Conservation (phyloP, 2,113 vertebrate genomes). For the Tonatia bakeri region DNA sequence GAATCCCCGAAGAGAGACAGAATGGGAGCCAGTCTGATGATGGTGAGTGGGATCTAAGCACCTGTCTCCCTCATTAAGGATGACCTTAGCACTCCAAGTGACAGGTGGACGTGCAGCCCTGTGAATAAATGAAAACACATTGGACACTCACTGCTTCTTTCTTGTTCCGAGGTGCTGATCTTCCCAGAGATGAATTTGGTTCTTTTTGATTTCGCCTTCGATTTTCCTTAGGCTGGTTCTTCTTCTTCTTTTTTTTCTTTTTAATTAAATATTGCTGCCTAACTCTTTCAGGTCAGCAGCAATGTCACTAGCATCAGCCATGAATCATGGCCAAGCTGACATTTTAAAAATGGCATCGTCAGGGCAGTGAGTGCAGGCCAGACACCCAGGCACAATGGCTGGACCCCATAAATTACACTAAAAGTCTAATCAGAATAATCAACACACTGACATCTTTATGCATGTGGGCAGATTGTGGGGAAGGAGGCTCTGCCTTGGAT, state of each 20-base stretch:
- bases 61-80: neutral
- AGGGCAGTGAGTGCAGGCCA: constrained; percentile 60
- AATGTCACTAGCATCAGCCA: constrained; percentile 57
- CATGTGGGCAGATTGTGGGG: neutral
- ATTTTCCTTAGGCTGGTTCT: neutral
- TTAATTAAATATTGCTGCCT: constrained; percentile 74
- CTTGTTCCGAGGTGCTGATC: neutral
- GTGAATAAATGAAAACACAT: neutral
- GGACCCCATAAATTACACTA: constrained; percentile 74
- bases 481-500: neutral
- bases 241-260: neutral
- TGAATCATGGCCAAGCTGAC: constrained; percentile 72
- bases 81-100: neutral
- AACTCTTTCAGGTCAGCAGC: constrained; percentile 70
- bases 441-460: constrained; percentile 71
- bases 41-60: neutral
- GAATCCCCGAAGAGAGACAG: neutral
- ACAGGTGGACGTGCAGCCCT: neutral
- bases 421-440: constrained; percentile 75
- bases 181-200: neutral
- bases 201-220: neutral
- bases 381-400: constrained; percentile 68
- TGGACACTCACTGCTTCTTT: rapidly evolving
- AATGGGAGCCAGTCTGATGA: neutral
- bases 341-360: constrained; percentile 74